phyloP scores from a whole-genome alignment of 1,140 invertebrate species.

The Orchestia grillus region DNA sequence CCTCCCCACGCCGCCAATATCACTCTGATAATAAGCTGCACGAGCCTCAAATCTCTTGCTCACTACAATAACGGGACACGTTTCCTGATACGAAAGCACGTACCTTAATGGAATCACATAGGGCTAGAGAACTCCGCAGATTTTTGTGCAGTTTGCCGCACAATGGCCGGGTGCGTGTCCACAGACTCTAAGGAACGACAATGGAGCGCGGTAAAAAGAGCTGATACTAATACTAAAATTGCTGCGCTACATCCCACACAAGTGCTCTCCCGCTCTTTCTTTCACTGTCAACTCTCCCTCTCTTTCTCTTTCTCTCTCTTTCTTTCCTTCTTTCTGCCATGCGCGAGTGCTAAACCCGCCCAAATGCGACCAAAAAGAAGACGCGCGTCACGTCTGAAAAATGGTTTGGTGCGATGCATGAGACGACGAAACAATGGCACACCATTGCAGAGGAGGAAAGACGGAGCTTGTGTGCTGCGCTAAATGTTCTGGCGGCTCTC shows the following conservation, averaged over 20 bases:
- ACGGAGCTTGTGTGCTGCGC: not conserved
- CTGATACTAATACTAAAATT: slow-evolving; percentile 54
- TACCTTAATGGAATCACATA: slow-evolving; percentile 42
- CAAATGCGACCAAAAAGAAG: slow-evolving; percentile 31
- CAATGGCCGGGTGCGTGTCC: slow-evolving; percentile 42
- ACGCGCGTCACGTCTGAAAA: slow-evolving; percentile 19
- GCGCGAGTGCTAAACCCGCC: not conserved
- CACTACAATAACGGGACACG: not conserved
- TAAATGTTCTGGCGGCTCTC: not conserved
- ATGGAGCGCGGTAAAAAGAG: slow-evolving; percentile 29
- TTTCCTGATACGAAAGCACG: not conserved
- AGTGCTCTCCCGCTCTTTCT: slow-evolving; percentile 18
- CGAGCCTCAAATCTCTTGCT: slow-evolving; percentile 7
- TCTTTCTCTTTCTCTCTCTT: not conserved
- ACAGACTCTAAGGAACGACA: slow-evolving; percentile 44
- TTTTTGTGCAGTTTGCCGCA: slow-evolving; percentile 23
- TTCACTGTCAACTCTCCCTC: not conserved
- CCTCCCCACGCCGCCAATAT: slow-evolving; percentile 12
- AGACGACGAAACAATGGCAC: not conserved
- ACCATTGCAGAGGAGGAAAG: not conserved
- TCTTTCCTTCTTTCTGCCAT: not conserved
- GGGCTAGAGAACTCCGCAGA: slow-evolving; percentile 39
- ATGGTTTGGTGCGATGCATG: slow-evolving; percentile 14
- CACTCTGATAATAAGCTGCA: not conserved
- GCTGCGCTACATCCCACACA: slow-evolving; percentile 20